Percentiles rank a stretch among this genome's conserved stretches.
phyloP scores from a whole-genome alignment of 2,797 vertebrate genomes.

The Tenualosa ilisha region DNA sequence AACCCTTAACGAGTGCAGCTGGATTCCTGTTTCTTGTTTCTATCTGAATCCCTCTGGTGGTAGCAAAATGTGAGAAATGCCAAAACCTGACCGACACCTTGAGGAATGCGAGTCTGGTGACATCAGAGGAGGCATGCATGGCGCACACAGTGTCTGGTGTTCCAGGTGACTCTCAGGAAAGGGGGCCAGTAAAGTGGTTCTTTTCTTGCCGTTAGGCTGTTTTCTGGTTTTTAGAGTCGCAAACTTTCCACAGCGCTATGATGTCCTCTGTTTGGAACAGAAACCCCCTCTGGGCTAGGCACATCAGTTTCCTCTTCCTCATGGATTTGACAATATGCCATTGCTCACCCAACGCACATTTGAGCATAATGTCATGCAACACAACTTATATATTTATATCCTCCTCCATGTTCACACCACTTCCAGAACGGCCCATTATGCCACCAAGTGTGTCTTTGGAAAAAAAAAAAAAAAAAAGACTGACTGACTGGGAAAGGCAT shows the following conservation, averaged over 20 bases:
- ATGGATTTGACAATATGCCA: background rate
- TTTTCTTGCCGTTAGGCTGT: background rate
- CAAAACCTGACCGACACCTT: background rate
- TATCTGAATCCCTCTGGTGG: background rate
- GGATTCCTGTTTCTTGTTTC: conserved; percentile 28
- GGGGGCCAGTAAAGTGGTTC: background rate
- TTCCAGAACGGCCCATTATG: background rate
- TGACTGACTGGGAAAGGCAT: background rate
- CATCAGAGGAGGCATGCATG: background rate
- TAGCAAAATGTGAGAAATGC: background rate
- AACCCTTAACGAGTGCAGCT: conserved; percentile 11
- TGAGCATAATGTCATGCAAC: background rate
- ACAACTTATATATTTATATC: background rate
- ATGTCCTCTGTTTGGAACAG: background rate
- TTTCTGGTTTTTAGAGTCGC: background rate
- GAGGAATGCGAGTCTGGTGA: background rate
- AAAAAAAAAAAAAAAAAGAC: background rate
- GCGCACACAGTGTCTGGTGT: too few species aligned
- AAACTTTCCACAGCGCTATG: background rate
- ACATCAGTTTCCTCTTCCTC: background rate
- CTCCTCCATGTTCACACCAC: background rate
- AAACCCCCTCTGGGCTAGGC: background rate
- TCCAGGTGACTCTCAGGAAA: background rate
- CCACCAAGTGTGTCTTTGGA: background rate
- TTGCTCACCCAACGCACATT: background rate